phyloP scores from a whole-genome alignment of 2,888 invertebrate genomes.

The Amphipoea oculea region DNA sequence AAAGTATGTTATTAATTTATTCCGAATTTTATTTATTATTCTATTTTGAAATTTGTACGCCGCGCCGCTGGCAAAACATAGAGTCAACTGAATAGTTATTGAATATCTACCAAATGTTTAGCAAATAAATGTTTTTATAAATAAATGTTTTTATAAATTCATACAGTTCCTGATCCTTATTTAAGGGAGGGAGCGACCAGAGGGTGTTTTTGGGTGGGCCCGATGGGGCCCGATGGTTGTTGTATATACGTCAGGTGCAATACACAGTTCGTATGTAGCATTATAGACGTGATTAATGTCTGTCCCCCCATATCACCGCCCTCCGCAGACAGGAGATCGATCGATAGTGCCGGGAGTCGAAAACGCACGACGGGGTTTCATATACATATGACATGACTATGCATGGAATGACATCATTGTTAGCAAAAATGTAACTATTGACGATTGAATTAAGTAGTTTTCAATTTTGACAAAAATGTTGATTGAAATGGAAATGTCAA shows the following conservation, averaged over 20 bases:
- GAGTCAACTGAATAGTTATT: not conserved
- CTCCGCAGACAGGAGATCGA: not conserved
- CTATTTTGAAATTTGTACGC: not conserved
- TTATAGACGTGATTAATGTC: not conserved
- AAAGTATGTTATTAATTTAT: not conserved
- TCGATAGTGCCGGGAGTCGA: not conserved
- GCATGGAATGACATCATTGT: not conserved
- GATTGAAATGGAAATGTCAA: not conserved
- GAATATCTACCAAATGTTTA: not conserved
- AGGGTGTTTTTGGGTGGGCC: not conserved
- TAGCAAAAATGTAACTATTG: not conserved
- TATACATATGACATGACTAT: not conserved
- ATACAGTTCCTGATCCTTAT: not conserved
- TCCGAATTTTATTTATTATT: not conserved
- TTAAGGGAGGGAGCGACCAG: not conserved
- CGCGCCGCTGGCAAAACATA: not conserved
- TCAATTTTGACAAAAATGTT: not conserved
- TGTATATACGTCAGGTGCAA: not conserved
- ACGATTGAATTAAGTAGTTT: not conserved
- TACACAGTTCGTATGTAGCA: not conserved
- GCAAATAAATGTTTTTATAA: not conserved
- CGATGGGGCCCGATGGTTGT: not conserved
- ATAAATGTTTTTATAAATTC: not conserved
- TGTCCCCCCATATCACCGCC: not conserved
- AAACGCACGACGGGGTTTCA: not conserved